Evolutionary conservation across 2,888 invertebrate species (phyloP).

Genomic region (Drosophila anceps): DNA sequence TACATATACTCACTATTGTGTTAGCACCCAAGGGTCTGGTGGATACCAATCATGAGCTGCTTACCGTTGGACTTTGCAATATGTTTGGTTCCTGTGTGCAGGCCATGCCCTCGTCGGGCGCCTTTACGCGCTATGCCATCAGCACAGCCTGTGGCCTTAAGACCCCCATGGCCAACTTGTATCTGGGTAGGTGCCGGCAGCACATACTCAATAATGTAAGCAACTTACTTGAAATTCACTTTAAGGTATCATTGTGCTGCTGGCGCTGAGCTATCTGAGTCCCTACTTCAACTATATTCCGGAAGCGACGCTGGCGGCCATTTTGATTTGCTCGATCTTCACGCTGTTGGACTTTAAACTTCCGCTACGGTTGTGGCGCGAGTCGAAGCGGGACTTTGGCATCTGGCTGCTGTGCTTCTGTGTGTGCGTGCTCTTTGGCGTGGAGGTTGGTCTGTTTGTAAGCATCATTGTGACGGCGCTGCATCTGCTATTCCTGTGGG

Average conservation of each 20-base stretch:
- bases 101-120: conserved; percentile 95
- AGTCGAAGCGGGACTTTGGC: conserved; percentile 88
- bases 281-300: conserved; percentile 95
- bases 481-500: conserved; percentile 89
- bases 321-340: conserved; percentile 94
- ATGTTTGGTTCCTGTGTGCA: conserved; percentile 92
- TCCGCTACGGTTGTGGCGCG: conserved; percentile 87
- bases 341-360: conserved; percentile 87
- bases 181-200: conserved; percentile 73
- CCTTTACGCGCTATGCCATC: conserved; percentile 95
- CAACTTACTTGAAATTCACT: background rate
- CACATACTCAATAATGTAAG: background rate
- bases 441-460: conserved; percentile 92
- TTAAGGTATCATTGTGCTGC: conserved; percentile 91
- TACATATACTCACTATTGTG: no score
- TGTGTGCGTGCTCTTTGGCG: conserved; percentile 89
- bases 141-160: conserved; percentile 94
- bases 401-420: conserved; percentile 90
- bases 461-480: conserved; percentile 89
- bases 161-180: conserved; percentile 89
- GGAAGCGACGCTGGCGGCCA: conserved; percentile 93
- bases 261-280: conserved; percentile 94
- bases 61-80: conserved; percentile 93
- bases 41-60: conserved; percentile 95
- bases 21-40: conserved; percentile 89